Evolutionary conservation across 2,113 vertebrate species (phyloP), one percentile per base, ranked within the genome.

Genomic region (Corydoras maculifer): DNA sequence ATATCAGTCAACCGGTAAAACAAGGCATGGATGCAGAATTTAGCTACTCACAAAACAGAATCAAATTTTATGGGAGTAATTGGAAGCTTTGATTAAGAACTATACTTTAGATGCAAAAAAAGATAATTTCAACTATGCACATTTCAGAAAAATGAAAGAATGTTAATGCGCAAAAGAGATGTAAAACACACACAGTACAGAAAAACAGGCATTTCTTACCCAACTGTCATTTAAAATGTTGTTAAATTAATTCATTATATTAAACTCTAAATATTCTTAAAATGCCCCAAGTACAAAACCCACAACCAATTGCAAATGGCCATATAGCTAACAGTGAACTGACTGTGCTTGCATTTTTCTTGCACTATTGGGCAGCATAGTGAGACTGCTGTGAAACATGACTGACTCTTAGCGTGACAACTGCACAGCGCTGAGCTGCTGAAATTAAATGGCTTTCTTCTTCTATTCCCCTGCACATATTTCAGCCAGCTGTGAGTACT

Each of bases 301-400:
- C 9, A 12, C 14, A 58, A 58, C 53, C 70, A 62, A 48, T 48
- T 58, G 70, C 61, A 73, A 69, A 72, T 68, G 62, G 60, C 54
- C 59, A 25, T 6, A 43, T 35, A 54, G 14, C n/a, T 18, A 73
- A 62, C 50, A 67, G 62, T 25, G 18, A 25, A 25, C 11, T 60
- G 57, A 43, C 57, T 25, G 13, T 18, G 18, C 49, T 66, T 58
- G 54, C 43, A 58, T 70, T 61, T 65, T 43, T 71, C 58, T 32
- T 62, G 10, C 54, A 32, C 66, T 75, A 50, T 64, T 65, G 55
- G 59, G 57, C 15, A 59, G 49, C 30, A n/a, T 58, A 53, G 58
- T 67, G 58, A 74, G 68, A 68, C 68, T 62, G 62, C 64, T 70
- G 72, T 66, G 61, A 69, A 64, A 50, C 58, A 70, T 62, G 67